Evolutionary conservation across 2,797 vertebrate species (phyloP), one percentile per base, ranked within the genome.

Genomic region (Vireo griseus): DNA sequence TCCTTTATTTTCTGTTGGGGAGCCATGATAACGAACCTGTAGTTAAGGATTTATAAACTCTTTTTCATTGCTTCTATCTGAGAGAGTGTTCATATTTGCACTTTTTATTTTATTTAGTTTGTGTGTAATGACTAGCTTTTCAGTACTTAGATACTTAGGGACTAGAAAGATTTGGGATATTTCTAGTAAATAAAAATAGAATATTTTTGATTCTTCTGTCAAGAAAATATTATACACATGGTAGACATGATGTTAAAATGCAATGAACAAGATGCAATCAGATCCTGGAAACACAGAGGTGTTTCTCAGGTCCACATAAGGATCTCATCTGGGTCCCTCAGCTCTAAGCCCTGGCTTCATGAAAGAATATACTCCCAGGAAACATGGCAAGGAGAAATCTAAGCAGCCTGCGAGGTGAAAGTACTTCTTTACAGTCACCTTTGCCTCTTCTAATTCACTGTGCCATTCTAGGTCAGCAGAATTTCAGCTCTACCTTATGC

Each of bases 1-100:
- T 37, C 21, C 39, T 84, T 90, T 95, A 54, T 92, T 94, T 94
- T 83, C 77, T 91, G 8, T 51, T 73, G 62, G 51, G 61, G 20
- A 92, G 7, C 25, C 0, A 3, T 0, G 2, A 25, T 72, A 90
- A 81, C 0, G 0, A 90, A 48, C 31, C 47, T 82, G 50, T 85
- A 61, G 29, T 82, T 85, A 67, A 51, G 37, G 2, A 5, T 59
- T 88, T 37, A 11, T 63, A 28, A 61, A 44, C 18, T 24, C 33
- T 66, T 72, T 21, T 21, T 79, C 25, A 26, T 48, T 68, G 28
- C 44, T 65, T 79, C 47, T 55, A 0, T 51, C 72, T 48, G 44
- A 47, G 48, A 20, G 28, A 7, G 1, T 14, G 17, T 77, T 91
- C 25, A 51, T 35, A 76, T 86, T 54, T 84, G 26, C 35, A 18